A percentile compares a stretch with the other conserved stretches of the same genome.
phyloP scores from a whole-genome alignment of 2,113 vertebrate species.

The Tragelaphus buxtoni region DNA sequence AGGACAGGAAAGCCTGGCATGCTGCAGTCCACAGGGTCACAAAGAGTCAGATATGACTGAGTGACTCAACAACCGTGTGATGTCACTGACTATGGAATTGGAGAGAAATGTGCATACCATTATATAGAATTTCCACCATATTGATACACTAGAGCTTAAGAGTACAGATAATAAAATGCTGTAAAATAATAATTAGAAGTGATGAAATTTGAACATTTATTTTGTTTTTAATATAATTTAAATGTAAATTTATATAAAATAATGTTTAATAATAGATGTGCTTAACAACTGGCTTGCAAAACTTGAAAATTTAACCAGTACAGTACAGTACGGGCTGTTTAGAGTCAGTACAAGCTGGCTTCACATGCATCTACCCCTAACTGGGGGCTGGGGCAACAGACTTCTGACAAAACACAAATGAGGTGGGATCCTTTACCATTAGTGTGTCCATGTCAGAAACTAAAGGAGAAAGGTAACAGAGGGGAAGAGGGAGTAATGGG shows the following conservation, averaged over 20 bases:
- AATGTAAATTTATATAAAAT: not conserved
- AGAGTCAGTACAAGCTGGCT: not conserved
- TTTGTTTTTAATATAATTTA: not conserved
- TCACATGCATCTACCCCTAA: not conserved
- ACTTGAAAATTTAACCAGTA: not conserved
- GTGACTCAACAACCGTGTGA: not conserved
- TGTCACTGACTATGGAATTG: not conserved
- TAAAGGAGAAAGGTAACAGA: not conserved
- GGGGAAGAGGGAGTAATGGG: not conserved
- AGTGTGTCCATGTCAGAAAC: not conserved
- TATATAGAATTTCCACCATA: not conserved
- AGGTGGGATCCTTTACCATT: not conserved
- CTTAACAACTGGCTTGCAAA: not conserved
- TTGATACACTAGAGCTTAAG: not conserved
- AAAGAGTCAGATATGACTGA: not conserved
- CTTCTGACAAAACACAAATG: not conserved
- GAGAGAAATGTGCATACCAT: not conserved
- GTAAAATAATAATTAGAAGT: not conserved
- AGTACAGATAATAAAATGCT: not conserved
- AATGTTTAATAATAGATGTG: not conserved
- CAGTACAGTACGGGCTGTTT: not conserved
- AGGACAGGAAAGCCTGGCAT: not conserved
- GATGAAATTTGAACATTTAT: not conserved
- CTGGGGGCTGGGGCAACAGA: not conserved
- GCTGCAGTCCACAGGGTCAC: not conserved